Percentiles rank a stretch among this genome's conserved stretches.
Conservation (phyloP, 2,113 vertebrate genomes). For the Eonycteris spelaea region DNA sequence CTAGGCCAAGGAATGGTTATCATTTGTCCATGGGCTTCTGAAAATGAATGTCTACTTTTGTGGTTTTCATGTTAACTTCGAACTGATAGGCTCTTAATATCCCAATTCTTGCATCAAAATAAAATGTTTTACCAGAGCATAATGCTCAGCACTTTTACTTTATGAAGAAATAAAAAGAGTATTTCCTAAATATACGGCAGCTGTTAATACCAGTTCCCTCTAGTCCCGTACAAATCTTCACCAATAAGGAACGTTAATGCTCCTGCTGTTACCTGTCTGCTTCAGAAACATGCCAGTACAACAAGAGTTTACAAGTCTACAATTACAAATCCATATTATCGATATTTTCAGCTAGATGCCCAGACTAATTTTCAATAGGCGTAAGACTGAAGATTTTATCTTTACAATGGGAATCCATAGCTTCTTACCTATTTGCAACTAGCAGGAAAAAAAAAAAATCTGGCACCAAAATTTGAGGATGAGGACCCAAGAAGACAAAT, state of each 20-base stretch:
- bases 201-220: neutral
- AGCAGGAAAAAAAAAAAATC: neutral
- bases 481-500: neutral
- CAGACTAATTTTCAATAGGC: neutral
- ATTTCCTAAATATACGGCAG: neutral
- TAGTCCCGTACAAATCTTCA: neutral
- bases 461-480: neutral
- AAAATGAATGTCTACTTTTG: neutral
- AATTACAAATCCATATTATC: neutral
- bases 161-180: neutral
- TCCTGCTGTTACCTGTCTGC: neutral
- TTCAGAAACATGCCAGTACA: neutral
- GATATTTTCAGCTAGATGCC: neutral
- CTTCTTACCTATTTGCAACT: neutral
- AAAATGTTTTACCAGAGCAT: neutral
- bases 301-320: neutral
- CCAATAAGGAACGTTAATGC: neutral
- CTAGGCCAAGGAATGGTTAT: neutral
- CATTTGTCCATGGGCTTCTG: neutral
- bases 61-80: neutral
- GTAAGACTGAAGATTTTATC: neutral
- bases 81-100: neutral
- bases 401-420: neutral
- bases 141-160: neutral
- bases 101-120: neutral